Conservation (phyloP, 1,140 invertebrate species). For the Nebria ingens region DNA sequence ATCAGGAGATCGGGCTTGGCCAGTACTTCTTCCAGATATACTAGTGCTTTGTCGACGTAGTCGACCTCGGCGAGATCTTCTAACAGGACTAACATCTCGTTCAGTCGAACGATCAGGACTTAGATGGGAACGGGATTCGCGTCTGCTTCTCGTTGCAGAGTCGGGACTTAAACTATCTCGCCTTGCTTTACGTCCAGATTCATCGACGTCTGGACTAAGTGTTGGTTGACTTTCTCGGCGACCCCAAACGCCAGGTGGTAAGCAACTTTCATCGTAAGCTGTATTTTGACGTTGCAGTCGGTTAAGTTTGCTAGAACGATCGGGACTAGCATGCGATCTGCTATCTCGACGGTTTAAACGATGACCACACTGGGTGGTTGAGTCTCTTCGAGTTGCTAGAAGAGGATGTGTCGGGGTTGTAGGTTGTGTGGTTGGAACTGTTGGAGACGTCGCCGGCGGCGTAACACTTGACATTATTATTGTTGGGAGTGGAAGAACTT, state of each 20-base stretch:
- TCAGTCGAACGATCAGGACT: constrained; percentile 67
- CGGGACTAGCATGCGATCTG: constrained; percentile 44
- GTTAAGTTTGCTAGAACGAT: constrained; percentile 54
- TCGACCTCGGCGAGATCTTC: constrained; percentile 47
- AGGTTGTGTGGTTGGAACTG: constrained; percentile 37
- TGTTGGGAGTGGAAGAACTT: constrained; percentile 60
- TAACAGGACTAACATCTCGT: constrained; percentile 58
- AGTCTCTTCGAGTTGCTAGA: constrained; percentile 59
- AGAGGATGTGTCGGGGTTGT: constrained; percentile 48
- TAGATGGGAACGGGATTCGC: constrained; percentile 53
- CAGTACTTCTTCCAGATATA: constrained; percentile 39
- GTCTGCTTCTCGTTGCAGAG: constrained; percentile 52
- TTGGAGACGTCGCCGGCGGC: constrained; percentile 63
- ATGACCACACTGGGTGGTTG: constrained; percentile 68
- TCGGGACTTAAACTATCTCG: constrained; percentile 80
- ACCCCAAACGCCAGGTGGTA: constrained; percentile 52
- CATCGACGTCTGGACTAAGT: constrained; percentile 61
- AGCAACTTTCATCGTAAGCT: constrained; percentile 71
- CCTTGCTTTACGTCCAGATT: constrained; percentile 55
- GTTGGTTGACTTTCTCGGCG: constrained; percentile 64
- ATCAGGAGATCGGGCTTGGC: constrained; percentile 49
- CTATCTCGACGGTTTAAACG: constrained; percentile 20
- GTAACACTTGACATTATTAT: constrained; percentile 73
- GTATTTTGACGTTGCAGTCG: constrained; percentile 75
- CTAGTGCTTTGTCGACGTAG: constrained; percentile 72